phyloP scores from a whole-genome alignment of 2,888 invertebrate species.

The Pseudanteris insignis region DNA sequence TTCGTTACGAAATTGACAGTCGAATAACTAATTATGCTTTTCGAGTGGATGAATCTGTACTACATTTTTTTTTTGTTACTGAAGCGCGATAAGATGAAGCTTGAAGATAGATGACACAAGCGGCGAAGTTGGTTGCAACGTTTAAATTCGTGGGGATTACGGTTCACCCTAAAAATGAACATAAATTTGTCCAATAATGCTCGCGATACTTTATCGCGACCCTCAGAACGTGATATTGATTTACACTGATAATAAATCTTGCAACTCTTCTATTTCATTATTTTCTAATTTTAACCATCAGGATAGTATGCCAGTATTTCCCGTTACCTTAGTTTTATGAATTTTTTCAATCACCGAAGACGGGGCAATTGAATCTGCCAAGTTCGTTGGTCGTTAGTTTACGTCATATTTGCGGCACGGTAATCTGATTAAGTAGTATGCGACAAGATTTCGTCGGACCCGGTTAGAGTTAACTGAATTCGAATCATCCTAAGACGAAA shows the following conservation, averaged over 20 bases:
- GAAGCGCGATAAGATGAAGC: background rate
- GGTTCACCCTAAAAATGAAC: background rate
- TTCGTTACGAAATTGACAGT: too few species aligned
- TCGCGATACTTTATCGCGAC: conserved; percentile 8
- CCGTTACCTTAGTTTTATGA: too few species aligned
- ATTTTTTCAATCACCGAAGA: background rate
- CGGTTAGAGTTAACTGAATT: conserved; percentile 10
- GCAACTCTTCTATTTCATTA: background rate
- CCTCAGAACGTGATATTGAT: conserved; percentile 14
- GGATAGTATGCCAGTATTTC: too few species aligned
- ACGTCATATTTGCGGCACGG: background rate
- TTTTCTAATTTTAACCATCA: background rate
- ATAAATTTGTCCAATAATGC: conserved; percentile 17
- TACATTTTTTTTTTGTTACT: too few species aligned
- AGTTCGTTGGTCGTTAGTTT: background rate
- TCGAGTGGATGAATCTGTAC: too few species aligned
- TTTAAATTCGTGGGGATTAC: conserved; percentile 10
- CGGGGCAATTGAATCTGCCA: background rate
- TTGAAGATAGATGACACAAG: conserved; percentile 2
- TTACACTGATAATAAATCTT: conserved; percentile 22
- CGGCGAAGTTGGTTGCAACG: conserved; percentile 7
- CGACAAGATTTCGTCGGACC: conserved; percentile 6
- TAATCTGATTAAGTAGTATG: conserved; percentile 8
- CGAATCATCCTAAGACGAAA: conserved; percentile 6
- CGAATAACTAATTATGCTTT: too few species aligned